Evolutionary conservation across 2,888 invertebrate species (phyloP), one percentile per base, ranked within the genome.

Genomic region (Ophraella communa): DNA sequence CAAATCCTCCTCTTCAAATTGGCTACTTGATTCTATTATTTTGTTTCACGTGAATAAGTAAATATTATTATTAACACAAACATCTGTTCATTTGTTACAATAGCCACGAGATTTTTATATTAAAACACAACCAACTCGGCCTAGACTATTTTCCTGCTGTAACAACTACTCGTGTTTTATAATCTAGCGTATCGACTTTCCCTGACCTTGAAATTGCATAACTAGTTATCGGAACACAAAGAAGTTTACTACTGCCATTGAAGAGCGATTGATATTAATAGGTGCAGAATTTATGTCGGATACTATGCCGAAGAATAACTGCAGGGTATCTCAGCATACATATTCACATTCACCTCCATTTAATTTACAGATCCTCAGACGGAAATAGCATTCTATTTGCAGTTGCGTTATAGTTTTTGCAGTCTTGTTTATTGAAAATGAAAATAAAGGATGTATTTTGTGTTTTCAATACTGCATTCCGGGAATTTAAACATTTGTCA

Each of bases 171-270:
- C 39, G 17, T 33, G 51, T 64, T 55, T 53, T 58, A 24, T 52
- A 59, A 62, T 64, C 56, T 49, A 14, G 66, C 68, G 66, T 69
- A 75, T 76, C 77, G 74, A 77, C 79, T 79, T 79, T 79, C 79
- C 77, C 78, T 78, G 79, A 71, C 79, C 79, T 78, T 79, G 78
- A 75, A 77, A 64, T 61, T 79, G 76, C 78, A 77, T 78, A 79
- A 79, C 76, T 53, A 49, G 67, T 72, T 71, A 73, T 73, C 72
- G 73, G 71, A 72, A 55, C 70, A 76, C 75, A 76, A 71, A 75
- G 76, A 75, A 73, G 74, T 59, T 53, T 73, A 71, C 73, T 71
- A 69, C 67, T 74, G 72, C 73, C 68, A 68, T 70, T 70, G 68
- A 70, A 64, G 51, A 54, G 62, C 27, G 49, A 71, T 63, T 57